A percentile compares a stretch with the other conserved stretches of the same genome.
Evolutionary conservation across 2,888 invertebrate genomes (phyloP).

Genomic region (Drosophila nigricruria): DNA sequence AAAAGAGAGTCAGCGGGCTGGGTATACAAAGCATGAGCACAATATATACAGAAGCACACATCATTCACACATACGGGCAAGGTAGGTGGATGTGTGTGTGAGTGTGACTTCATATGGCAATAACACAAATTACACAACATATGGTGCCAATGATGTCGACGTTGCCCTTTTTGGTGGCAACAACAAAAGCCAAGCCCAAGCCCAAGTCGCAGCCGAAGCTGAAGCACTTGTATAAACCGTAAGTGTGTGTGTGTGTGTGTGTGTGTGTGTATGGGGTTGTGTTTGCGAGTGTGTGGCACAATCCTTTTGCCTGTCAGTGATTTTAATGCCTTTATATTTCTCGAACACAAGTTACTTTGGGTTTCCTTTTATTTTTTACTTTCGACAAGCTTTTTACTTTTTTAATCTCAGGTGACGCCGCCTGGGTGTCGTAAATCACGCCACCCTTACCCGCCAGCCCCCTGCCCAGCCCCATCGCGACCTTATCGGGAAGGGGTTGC

Average conservation of each 20-base stretch:
- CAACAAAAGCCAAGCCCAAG: slow-evolving; percentile 57
- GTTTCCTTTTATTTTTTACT: slow-evolving; percentile 62
- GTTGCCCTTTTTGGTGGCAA: slow-evolving; percentile 79
- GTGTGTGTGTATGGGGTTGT: slow-evolving; percentile 17
- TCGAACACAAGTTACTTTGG: slow-evolving; percentile 68
- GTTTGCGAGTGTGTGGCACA: slow-evolving; percentile 60
- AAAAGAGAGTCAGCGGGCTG: slow-evolving; percentile 17
- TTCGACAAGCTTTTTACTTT: slow-evolving; percentile 81
- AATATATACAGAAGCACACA: slow-evolving; percentile 12
- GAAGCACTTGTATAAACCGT: slow-evolving; percentile 61
- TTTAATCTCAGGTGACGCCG: slow-evolving; percentile 85
- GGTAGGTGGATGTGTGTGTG: slow-evolving; percentile 14
- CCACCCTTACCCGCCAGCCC: slow-evolving; percentile 44
- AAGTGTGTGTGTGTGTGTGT: slow-evolving; percentile 21
- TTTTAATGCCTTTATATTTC: slow-evolving; percentile 83
- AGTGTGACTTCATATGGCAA: slow-evolving; percentile 81
- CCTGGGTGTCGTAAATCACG: slow-evolving; percentile 85
- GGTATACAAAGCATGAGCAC: slow-evolving; percentile 43
- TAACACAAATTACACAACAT: slow-evolving; percentile 86
- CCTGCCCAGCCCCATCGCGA: not conserved
- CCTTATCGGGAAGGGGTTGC: slow-evolving; percentile 56
- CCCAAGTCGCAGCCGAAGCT: slow-evolving; percentile 28
- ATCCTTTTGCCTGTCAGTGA: slow-evolving; percentile 81
- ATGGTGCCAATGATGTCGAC: slow-evolving; percentile 85
- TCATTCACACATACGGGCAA: slow-evolving; percentile 5